Evolutionary conservation across 2,797 vertebrate species (phyloP).

Genomic region (Buceros bicornis): DNA sequence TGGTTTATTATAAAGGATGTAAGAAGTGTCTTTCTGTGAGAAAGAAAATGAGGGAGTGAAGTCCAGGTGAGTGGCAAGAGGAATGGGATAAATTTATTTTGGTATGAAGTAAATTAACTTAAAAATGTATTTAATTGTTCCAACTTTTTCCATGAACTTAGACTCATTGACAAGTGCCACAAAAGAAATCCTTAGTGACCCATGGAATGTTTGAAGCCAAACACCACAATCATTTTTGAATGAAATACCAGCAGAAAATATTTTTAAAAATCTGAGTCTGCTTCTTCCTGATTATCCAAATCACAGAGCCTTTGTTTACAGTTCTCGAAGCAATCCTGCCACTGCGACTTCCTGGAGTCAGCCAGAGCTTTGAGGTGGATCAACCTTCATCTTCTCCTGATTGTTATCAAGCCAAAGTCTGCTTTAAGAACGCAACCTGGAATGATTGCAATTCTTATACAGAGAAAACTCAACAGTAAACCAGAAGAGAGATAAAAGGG

Average conservation of each 20-base stretch:
- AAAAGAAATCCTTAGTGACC: background rate
- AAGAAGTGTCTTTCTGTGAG: background rate
- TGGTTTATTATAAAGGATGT: background rate
- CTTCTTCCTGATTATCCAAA: background rate
- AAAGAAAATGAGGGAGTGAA: background rate
- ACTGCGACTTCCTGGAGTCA: background rate
- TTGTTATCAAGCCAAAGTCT: background rate
- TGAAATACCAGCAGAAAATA: background rate
- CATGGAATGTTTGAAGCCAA: background rate
- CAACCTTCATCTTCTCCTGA: background rate
- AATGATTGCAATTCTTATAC: background rate
- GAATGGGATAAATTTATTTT: background rate
- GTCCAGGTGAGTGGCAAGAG: background rate
- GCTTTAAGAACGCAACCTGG: background rate
- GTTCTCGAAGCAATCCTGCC: background rate
- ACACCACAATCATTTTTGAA: background rate
- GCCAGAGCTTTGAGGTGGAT: background rate
- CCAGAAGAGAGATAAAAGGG: background rate
- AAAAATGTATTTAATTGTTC: background rate
- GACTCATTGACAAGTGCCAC: background rate
- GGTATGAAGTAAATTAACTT: background rate
- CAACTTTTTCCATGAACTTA: background rate
- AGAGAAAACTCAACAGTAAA: background rate
- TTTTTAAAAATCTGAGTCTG: background rate
- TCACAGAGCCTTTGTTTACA: background rate